Base-by-base conservation (phyloP, 2,888 invertebrate species). In the Craniophora ligustri region DNA sequence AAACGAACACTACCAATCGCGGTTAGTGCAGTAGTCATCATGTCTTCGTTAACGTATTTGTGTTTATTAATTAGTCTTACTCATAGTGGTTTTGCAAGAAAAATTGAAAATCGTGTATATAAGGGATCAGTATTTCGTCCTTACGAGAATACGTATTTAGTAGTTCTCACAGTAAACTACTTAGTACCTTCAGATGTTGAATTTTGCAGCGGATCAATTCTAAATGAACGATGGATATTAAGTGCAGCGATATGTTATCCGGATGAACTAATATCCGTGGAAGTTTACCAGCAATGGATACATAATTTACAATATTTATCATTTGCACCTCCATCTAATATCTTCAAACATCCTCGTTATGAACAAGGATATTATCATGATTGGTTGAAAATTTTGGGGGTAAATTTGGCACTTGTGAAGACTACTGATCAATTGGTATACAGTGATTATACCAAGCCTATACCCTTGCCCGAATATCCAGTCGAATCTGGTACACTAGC, bases 181-280 rank as follows among this genome's bases (percentile, higher is more conserved):
- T 34, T 3, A n/a, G n/a, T n/a, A n/a, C n/a, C n/a, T n/a, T n/a
- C n/a, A n/a, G n/a, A n/a, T n/a, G n/a, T n/a, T n/a, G n/a, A n/a
- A n/a, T n/a, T n/a, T n/a, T n/a, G n/a, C 21, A 45, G 55, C 32
- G 55, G 57, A 32, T 28, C 36, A 19, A 56, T 55, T 10, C 8
- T 38, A 14, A 31, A 13, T 11, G 7, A 23, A 11, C 3, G 13
- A 23, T 55, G 57, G 35, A 56, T 56, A 6, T n/a, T 55, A 11
- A 32, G 18, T 8, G 10, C 44, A 36, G 57, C 36, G 1, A 35
- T 32, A 15, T 55, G 55, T n/a, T 13, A 36, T 0, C 3, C 0
- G 11, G 0, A 14, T 1, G 3, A 13, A 6, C 10, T 6, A 4
- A 5, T 0, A 4, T 1, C 10, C 10, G 31, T 45, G 7, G 8